Evolutionary conservation across 1,140 invertebrate species (phyloP), one percentile per base, ranked within the genome.

Genomic region (Drosophila pandora): DNA sequence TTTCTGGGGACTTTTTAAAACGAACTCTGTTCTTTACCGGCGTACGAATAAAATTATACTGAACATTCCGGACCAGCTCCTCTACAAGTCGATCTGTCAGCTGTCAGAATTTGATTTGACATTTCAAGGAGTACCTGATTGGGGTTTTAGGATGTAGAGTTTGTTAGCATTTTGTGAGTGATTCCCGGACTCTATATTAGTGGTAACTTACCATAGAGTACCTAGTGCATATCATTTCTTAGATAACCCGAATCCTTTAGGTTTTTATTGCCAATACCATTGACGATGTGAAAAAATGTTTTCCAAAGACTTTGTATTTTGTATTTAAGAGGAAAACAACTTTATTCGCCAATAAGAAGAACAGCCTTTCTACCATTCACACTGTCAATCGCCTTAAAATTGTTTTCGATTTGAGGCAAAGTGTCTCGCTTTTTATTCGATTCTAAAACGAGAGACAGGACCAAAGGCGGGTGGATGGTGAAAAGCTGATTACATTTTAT

Each of bases 351-450:
- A 10, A 37, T 37, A 37, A 37, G 7, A 37, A 37, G 34, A 37
- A 37, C 34, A 22, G n/a, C 28, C 28, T 55, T 23, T 45, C 30
- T 21, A 30, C 52, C 13, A 28, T 59, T 25, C 37, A 37, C 39
- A n/a, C 41, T 34, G 69, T 50, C 73, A 80, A 87, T 87, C 82
- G 65, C 76, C 82, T 88, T 88, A 87, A 87, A 88, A 88, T 88
- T 88, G 83, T 88, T 88, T 87, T 87, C 60, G 47, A 83, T 60
- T 54, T 55, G 39, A 62, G 63, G 17, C 21, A 50, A 59, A 56
- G 62, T 61, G 61, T 56, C 58, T 45, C 30, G 61, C 62, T 82
- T 82, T 41, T 77, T 63, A 74, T 81, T 81, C 32, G 56, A 63
- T 69, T 75, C 68, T 43, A 60, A 25, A 30, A 25, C 28, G 2